Base-by-base conservation (phyloP, 2,113 vertebrate genomes). In the Centropus bengalensis region DNA sequence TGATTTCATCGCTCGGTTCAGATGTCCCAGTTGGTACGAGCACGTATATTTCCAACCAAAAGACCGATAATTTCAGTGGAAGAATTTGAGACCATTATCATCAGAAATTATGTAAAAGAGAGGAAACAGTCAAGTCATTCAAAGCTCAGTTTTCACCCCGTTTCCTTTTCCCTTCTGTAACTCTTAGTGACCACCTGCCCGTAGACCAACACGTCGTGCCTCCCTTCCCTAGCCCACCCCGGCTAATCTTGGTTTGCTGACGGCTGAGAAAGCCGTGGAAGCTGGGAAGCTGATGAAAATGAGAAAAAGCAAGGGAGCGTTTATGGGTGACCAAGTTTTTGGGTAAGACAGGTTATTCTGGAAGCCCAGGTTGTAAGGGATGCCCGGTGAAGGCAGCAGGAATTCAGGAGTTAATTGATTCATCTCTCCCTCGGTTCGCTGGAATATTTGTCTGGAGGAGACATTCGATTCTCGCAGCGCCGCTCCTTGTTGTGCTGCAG, bases 1-100 rank as follows among this genome's bases (percentile, higher is more conserved):
- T 93, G 89, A 94, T 94, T 93, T 95, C 86, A 75, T 83, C 9
- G 12, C 60, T 88, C 14, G 83, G 56, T 88, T 94, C 75, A 83
- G 9, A 70, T 78, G 52, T 83, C 47, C 78, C 68, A n/a, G 28
- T 64, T 45, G 26, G n/a, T 93, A 40, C 4, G 14, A 86, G 36
- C 10, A 6, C 23, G 16, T 86, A 6, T 82, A 44, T 93, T 89
- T 92, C 85, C 85, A 80, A 66, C n/a, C 33, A 47, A 89, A 83
- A 52, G 33, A 66, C 51, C 55, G 36, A 28, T 86, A 42, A 86
- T 86, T 93, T 86, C 27, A 67, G 0, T 77, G 59, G 59, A 90
- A 91, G 66, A 90, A 78, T 70, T 70, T 68, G 44, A 74, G 62
- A 52, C 51, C 38, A 17, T 71, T 80, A 82, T 82, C 4, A 15